Percentiles rank a stretch among this genome's conserved stretches.
These are phyloP conservation scores for Zele albiditarsus DNA, from an alignment of 2,888 invertebrate genomes.

Conservation along the genomic window DNA sequence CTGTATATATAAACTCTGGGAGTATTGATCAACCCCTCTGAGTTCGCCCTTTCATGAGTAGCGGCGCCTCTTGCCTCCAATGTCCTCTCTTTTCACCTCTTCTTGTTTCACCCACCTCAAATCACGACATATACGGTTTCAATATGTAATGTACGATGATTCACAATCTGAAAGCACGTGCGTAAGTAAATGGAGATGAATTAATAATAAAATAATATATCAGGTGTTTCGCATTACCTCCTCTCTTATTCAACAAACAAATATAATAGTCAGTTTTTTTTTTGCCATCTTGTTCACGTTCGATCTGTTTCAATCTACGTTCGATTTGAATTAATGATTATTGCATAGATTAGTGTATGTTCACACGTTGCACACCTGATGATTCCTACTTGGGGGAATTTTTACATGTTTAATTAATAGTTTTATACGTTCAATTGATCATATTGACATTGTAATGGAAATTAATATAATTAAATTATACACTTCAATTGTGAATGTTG, in stretches of 20 bases:
- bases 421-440: too few species aligned
- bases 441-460: too few species aligned
- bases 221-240: slow-evolving; percentile 27
- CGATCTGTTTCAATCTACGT: background rate
- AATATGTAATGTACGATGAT: slow-evolving; percentile 6
- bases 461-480: too few species aligned
- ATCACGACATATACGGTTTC: background rate
- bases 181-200: slow-evolving; percentile 28
- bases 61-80: slow-evolving; percentile 11
- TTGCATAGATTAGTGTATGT: too few species aligned
- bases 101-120: background rate
- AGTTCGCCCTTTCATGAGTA: background rate
- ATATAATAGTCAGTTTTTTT: background rate
- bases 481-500: too few species aligned
- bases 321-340: background rate
- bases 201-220: slow-evolving; percentile 25
- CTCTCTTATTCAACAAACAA: slow-evolving; percentile 21
- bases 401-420: too few species aligned
- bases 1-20: slow-evolving; percentile 13
- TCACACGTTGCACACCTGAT: too few species aligned
- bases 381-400: too few species aligned
- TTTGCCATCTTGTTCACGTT: slow-evolving; percentile 6
- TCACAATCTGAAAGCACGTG: slow-evolving; percentile 25
- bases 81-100: background rate
- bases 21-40: slow-evolving; percentile 30